phyloP scores from a whole-genome alignment of 2,888 invertebrate genomes.

The Fabriciana adippe region DNA sequence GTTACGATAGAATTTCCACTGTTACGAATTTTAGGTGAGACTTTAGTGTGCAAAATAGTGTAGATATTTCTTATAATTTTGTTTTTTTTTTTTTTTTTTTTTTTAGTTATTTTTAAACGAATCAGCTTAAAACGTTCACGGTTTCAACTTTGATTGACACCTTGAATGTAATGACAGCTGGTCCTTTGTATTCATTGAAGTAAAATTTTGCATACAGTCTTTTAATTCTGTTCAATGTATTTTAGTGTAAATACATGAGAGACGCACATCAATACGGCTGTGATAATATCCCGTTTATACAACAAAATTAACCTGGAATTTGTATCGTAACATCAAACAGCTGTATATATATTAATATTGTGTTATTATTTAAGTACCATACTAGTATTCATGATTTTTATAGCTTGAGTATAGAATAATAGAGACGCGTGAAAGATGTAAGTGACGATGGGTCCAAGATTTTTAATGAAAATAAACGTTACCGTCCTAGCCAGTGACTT shows the following conservation, averaged over 20 bases:
- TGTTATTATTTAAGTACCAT: slow-evolving; percentile 59
- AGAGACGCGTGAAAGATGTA: slow-evolving; percentile 58
- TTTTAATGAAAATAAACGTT: slow-evolving; percentile 52
- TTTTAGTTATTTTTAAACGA: slow-evolving; percentile 1
- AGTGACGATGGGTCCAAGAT: slow-evolving; percentile 52
- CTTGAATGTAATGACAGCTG: slow-evolving; percentile 6
- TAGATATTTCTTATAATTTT: slow-evolving; percentile 17
- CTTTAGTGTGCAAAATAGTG: slow-evolving; percentile 39
- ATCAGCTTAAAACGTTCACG: slow-evolving; percentile 1
- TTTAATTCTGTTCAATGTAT: slow-evolving; percentile 44
- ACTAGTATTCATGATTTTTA: slow-evolving; percentile 72
- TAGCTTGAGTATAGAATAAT: slow-evolving; percentile 56
- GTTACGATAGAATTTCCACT: slow-evolving; percentile 55
- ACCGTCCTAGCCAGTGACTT: slow-evolving; percentile 72
- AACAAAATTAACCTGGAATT: slow-evolving; percentile 50
- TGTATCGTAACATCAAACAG: slow-evolving; percentile 60
- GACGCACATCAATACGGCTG: slow-evolving; percentile 78
- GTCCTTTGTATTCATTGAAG: neutral
- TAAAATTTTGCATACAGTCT: slow-evolving; percentile 46
- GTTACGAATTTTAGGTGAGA: slow-evolving; percentile 33
- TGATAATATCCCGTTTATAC: slow-evolving; percentile 67
- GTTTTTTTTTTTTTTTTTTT: slow-evolving; percentile 12
- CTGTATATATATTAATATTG: slow-evolving; percentile 39
- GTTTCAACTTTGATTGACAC: slow-evolving; percentile 7
- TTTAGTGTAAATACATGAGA: slow-evolving; percentile 46